A percentile compares a stretch with the other conserved stretches of the same genome.
phyloP scores from a whole-genome alignment of 2,888 invertebrate genomes.

The Meteorus cinctellus region DNA sequence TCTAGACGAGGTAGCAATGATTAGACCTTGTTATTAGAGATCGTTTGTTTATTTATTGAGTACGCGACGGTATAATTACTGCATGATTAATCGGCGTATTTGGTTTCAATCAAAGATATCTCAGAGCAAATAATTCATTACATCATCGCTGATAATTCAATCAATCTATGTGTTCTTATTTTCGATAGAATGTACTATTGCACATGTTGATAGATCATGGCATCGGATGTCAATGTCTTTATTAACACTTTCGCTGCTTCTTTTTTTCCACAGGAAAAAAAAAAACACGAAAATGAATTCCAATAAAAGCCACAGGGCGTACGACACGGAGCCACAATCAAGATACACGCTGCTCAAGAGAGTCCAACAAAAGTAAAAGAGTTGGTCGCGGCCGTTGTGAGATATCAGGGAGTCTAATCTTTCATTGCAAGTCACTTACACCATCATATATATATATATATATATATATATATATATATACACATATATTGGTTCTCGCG shows the following conservation, averaged over 20 bases:
- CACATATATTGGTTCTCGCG: slow-evolving; percentile 49
- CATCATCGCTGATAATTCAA: background rate
- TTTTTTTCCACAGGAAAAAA: slow-evolving; percentile 25
- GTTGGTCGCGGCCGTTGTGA: slow-evolving; percentile 49
- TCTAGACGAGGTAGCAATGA: slow-evolving; percentile 4
- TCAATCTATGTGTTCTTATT: background rate
- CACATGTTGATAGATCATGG: slow-evolving; percentile 56
- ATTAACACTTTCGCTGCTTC: slow-evolving; percentile 61
- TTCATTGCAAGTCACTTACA: slow-evolving; percentile 38
- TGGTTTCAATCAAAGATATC: background rate
- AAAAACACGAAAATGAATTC: slow-evolving; percentile 39
- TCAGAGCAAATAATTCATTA: background rate
- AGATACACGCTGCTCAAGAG: slow-evolving; percentile 30
- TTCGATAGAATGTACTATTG: slow-evolving; percentile 48
- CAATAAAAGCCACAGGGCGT: slow-evolving; percentile 18
- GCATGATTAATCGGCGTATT: background rate
- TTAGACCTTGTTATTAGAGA: slow-evolving; percentile 31
- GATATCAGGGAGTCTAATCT: slow-evolving; percentile 52
- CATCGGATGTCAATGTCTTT: slow-evolving; percentile 71
- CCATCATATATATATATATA: background rate
- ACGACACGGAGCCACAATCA: slow-evolving; percentile 25
- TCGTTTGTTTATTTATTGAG: slow-evolving; percentile 6
- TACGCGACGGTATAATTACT: background rate
- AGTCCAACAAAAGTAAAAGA: slow-evolving; percentile 31
- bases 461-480: too few species aligned